Evolutionary conservation across 2,888 invertebrate species (phyloP).

Genomic region (Drosophila anceps): DNA sequence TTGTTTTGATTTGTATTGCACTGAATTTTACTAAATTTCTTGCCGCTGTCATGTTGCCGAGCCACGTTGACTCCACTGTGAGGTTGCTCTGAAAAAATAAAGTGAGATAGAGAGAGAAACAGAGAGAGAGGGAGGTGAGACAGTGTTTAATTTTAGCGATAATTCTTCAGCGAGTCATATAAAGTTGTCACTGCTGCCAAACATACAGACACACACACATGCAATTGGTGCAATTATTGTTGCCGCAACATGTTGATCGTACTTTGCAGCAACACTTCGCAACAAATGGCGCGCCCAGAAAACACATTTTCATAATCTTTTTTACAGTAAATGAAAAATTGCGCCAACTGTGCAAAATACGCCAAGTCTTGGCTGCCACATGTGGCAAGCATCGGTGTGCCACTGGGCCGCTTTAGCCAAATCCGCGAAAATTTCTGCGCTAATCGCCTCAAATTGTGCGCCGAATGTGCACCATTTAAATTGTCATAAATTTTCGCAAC

Average conservation of each 20-base stretch:
- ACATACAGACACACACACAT: conserved; percentile 14
- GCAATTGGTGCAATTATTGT: conserved; percentile 53
- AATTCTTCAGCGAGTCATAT: conserved; percentile 46
- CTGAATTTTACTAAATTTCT: conserved; percentile 77
- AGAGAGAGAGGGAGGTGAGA: conserved; percentile 12
- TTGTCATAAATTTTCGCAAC: conserved; percentile 74
- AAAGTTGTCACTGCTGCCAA: conserved; percentile 62
- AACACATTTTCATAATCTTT: conserved; percentile 62
- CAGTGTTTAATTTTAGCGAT: conserved; percentile 48
- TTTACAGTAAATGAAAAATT: conserved; percentile 59
- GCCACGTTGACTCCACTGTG: conserved; percentile 37
- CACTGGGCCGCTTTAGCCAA: conserved; percentile 59
- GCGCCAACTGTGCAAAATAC: conserved; percentile 33
- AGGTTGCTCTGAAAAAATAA: conserved; percentile 55
- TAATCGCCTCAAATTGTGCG: conserved; percentile 76
- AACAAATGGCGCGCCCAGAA: conserved; percentile 55
- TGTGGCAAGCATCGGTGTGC: conserved; percentile 54
- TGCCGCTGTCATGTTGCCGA: conserved; percentile 72
- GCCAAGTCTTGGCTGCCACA: conserved; percentile 54
- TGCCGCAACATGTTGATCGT: conserved; percentile 49
- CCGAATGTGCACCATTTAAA: conserved; percentile 80
- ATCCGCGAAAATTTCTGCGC: conserved; percentile 74
- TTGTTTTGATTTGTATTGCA: conserved; percentile 82
- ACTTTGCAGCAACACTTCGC: conserved; percentile 36
- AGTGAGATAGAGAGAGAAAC: conserved; percentile 11